A percentile compares a stretch with the other conserved stretches of the same genome.
phyloP scores from a whole-genome alignment of 2,797 vertebrate species.

The Sebastes dallii region DNA sequence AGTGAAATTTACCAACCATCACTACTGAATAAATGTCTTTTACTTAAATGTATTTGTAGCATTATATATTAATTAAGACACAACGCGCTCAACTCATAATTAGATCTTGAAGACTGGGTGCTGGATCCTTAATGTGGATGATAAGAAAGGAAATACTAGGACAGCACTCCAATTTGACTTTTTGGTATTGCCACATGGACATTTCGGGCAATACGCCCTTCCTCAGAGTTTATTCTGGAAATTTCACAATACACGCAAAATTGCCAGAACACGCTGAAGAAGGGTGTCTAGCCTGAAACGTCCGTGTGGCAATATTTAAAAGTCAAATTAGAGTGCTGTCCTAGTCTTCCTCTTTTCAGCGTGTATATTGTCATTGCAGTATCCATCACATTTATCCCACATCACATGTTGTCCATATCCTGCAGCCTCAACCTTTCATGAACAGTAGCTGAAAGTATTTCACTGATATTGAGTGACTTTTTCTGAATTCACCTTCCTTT shows the following conservation, averaged over 20 bases:
- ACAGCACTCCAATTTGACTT: too few relatives aligned
- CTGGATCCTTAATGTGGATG: too few relatives aligned
- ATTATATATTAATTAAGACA: background rate
- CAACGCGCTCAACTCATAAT: too few relatives aligned
- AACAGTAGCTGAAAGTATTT: conserved; percentile 29
- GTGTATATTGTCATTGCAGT: background rate
- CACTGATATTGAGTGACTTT: conserved; percentile 23
- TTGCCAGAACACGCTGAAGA: too few relatives aligned
- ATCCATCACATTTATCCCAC: background rate
- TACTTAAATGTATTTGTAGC: background rate
- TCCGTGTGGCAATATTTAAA: too few relatives aligned
- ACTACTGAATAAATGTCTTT: background rate
- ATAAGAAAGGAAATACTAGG: too few relatives aligned
- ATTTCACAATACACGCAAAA: too few relatives aligned
- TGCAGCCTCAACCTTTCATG: conserved; percentile 7
- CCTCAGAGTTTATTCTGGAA: too few relatives aligned
- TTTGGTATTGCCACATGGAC: too few relatives aligned
- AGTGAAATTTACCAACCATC: background rate
- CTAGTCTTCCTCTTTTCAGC: background rate
- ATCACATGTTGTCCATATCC: conserved; percentile 1
- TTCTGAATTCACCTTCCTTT: conserved; percentile 2
- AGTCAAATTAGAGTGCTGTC: background rate
- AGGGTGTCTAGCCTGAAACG: too few relatives aligned
- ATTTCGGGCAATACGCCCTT: too few relatives aligned
- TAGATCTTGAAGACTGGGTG: too few relatives aligned